Percentiles rank a stretch among this genome's conserved stretches.
These are phyloP conservation scores for Eupithecia exiguata DNA, from an alignment of 2,888 invertebrate genomes.

Conservation along the genomic window DNA sequence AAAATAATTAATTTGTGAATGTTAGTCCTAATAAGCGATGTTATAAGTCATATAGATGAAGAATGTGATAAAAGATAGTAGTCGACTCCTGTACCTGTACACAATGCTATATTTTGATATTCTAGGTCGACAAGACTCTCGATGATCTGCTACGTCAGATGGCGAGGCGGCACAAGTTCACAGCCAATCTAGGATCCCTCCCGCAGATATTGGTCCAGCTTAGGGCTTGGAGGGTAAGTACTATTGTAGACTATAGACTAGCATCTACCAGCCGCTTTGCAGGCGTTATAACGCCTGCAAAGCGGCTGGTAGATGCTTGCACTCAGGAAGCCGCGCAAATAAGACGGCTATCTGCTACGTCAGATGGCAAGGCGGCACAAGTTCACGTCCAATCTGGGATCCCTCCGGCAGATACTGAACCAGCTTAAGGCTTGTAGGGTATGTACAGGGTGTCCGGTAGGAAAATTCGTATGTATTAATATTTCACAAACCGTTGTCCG, in stretches of 20 bases:
- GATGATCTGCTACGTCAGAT: constrained; percentile 73
- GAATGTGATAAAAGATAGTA: no score
- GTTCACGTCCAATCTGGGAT: constrained; percentile 60
- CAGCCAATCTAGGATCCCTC: constrained; percentile 57
- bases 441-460: no score
- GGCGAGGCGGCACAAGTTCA: constrained; percentile 75
- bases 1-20: no score
- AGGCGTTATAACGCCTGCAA: no score
- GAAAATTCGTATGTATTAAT: no score
- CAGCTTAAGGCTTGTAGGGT: constrained; percentile 73
- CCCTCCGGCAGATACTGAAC: constrained; percentile 59
- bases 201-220: constrained; percentile 66
- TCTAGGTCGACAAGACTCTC: constrained; percentile 66
- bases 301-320: no score
- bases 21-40: no score
- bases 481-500: no score
- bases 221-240: constrained; percentile 66
- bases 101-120: not conserved
- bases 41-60: no score
- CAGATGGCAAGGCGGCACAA: constrained; percentile 76
- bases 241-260: not conserved
- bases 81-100: no score
- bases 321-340: no score
- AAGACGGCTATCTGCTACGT: constrained; percentile 70
- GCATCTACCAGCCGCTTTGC: not conserved